Percentiles rank a stretch among this genome's conserved stretches.
Conservation (phyloP, 2,888 invertebrate genomes). For the Nymphalis urticae region DNA sequence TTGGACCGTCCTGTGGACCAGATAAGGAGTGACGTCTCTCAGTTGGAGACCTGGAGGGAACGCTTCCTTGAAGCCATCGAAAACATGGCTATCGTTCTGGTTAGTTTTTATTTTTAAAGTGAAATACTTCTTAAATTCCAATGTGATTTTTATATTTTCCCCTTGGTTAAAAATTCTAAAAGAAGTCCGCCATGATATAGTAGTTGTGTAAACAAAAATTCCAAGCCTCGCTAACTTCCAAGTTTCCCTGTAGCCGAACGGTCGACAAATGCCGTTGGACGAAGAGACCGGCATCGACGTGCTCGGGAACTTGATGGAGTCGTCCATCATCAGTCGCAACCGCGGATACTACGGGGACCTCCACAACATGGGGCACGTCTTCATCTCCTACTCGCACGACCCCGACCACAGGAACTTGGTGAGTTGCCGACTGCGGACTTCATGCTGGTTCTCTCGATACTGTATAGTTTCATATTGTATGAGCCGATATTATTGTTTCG, state of each 20-base stretch:
- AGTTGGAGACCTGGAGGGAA: conserved; percentile 86
- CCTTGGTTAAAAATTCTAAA: not conserved
- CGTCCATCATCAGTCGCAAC: conserved; percentile 86
- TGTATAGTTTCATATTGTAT: too few relatives aligned
- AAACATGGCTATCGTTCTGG: conserved; percentile 40
- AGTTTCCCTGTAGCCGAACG: conserved; percentile 66
- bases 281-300: conserved; percentile 88
- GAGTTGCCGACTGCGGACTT: conserved; percentile 21
- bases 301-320: conserved; percentile 90
- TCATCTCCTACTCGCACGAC: conserved; percentile 89
- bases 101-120: conserved; percentile 20
- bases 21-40: conserved; percentile 82
- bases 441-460: too few relatives aligned
- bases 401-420: conserved; percentile 89
- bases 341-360: conserved; percentile 87
- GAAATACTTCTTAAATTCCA: too few relatives aligned
- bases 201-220: not conserved
- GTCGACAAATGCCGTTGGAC: conserved; percentile 80
- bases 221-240: not conserved
- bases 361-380: conserved; percentile 91
- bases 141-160: not conserved
- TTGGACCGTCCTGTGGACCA: conserved; percentile 84
- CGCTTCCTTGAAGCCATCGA: conserved; percentile 86
- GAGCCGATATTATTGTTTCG: too few relatives aligned
- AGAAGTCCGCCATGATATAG: too few relatives aligned